Evolutionary conservation across 2,113 vertebrate genomes (phyloP).

Genomic region (Corynorhinus townsendii): DNA sequence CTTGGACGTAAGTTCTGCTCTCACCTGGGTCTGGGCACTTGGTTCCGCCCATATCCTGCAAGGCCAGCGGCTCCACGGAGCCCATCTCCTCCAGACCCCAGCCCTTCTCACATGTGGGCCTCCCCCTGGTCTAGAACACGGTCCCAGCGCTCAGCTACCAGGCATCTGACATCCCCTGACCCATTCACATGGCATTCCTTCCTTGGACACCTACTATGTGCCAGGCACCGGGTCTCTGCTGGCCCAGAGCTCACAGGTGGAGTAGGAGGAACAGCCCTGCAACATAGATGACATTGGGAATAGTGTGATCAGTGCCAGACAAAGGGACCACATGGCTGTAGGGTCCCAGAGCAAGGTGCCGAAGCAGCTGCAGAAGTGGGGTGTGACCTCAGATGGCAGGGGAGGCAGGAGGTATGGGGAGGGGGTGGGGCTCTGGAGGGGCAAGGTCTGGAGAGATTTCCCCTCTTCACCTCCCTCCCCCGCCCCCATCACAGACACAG

Average conservation of each 20-base stretch:
- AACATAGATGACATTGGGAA: no score
- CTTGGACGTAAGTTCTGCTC: neutral
- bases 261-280: no score
- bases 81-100: neutral
- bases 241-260: neutral
- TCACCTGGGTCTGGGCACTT: neutral
- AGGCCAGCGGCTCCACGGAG: neutral
- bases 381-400: neutral
- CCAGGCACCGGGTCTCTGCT: neutral
- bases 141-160: neutral
- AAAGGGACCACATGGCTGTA: neutral
- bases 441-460: neutral
- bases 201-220: neutral
- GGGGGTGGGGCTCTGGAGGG: neutral
- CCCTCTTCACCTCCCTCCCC: no score
- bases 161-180: neutral
- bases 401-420: no score
- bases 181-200: neutral
- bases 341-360: neutral
- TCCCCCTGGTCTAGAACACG: neutral
- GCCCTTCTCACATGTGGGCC: neutral
- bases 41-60: neutral
- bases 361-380: neutral
- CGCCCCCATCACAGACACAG: accelerated
- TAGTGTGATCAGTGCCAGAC: neutral